These are phyloP conservation scores for Laticauda colubrina DNA, from an alignment of 2,113 vertebrate genomes.

Conservation along the genomic window DNA sequence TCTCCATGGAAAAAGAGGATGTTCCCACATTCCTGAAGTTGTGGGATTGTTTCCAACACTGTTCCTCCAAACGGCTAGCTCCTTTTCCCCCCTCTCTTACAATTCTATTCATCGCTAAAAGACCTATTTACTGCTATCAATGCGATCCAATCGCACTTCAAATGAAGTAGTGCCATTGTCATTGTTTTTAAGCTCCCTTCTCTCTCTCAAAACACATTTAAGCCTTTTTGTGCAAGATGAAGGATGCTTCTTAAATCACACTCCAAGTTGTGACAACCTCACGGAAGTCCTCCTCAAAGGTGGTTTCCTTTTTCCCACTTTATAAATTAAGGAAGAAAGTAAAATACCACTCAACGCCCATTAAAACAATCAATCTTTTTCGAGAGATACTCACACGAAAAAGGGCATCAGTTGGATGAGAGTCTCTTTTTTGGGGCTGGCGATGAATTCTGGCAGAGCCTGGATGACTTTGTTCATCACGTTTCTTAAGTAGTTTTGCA, in stretches of 20 bases:
- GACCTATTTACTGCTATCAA: not conserved
- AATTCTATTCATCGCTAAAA: not conserved
- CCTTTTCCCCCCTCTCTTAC: not conserved
- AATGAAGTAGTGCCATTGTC: not conserved
- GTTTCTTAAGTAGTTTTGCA: constrained; percentile 90
- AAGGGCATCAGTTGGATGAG: constrained; percentile 91
- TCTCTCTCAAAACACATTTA: not conserved
- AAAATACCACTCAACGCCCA: not conserved
- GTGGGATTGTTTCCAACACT: too few relatives aligned
- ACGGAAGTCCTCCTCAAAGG: not conserved
- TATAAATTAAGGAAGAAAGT: not conserved
- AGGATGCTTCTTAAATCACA: not conserved
- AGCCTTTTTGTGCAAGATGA: constrained; percentile 12
- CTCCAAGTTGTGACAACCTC: not conserved
- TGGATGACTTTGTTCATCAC: constrained; percentile 98
- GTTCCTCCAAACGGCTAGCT: too few relatives aligned
- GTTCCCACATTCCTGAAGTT: not conserved
- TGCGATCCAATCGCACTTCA: not conserved
- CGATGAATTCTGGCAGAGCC: constrained; percentile 86
- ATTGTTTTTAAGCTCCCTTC: not conserved
- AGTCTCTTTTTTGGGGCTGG: constrained; percentile 89
- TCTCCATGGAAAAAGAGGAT: not conserved
- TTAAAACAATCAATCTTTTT: not conserved
- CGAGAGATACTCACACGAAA: constrained; percentile 83
- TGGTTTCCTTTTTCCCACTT: not conserved